phyloP scores from a whole-genome alignment of 30 jellyfish, hydroid and myxozoan species.

The Turritopsis rubra region DNA sequence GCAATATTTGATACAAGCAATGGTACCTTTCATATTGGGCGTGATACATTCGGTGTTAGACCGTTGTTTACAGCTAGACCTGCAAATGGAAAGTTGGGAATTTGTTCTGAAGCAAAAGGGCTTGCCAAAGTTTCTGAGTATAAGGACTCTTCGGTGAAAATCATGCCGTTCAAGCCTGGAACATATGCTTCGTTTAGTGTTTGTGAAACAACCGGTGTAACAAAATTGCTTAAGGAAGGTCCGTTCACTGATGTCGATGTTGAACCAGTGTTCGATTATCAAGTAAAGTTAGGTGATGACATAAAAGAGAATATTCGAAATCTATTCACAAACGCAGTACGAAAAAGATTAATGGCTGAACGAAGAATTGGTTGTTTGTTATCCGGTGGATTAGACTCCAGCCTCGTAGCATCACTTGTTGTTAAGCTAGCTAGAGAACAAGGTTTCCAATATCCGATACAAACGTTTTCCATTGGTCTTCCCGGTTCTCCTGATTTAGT shows the following conservation, averaged over 20 bases:
- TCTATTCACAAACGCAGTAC: constrained; percentile 69
- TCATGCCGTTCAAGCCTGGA: constrained; percentile 67
- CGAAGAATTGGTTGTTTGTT: constrained; percentile 89
- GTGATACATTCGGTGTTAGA: constrained; percentile 92
- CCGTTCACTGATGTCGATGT: constrained; percentile 61
- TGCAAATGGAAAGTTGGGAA: constrained; percentile 60
- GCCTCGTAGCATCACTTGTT: constrained; percentile 83
- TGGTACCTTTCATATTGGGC: constrained; percentile 64
- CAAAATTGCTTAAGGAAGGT: constrained; percentile 40
- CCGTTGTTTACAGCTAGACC: constrained; percentile 63
- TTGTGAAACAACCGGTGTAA: constrained; percentile 45
- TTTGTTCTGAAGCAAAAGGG: constrained; percentile 86
- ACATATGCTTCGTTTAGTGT: constrained; percentile 52
- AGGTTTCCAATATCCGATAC: constrained; percentile 68
- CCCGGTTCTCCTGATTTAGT: constrained; percentile 78
- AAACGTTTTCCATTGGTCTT: constrained; percentile 85
- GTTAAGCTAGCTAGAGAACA: constrained; percentile 75
- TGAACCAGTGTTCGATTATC: constrained; percentile 54
- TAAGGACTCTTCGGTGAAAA: constrained; percentile 21
- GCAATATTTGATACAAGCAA: constrained; percentile 73
- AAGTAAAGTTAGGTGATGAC: constrained; percentile 53
- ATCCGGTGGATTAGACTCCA: constrained; percentile 95
- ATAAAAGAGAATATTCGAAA: constrained; percentile 75
- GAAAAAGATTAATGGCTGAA: constrained; percentile 90
- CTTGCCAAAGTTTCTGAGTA: constrained; percentile 41